Evolutionary conservation across 2,888 invertebrate species (phyloP).

Genomic region (Lasioglossum figueresi): DNA sequence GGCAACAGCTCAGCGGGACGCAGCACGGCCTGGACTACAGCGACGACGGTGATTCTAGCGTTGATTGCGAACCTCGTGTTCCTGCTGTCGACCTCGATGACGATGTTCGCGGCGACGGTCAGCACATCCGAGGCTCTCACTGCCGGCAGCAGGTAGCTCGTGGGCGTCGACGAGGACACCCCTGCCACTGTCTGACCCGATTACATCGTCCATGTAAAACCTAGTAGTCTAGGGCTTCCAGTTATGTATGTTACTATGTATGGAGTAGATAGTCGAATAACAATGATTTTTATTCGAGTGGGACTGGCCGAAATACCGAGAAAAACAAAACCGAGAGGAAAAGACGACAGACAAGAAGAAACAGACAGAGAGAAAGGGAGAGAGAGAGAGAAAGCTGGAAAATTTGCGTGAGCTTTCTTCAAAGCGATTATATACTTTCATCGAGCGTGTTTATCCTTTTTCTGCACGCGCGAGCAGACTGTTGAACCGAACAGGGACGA

Average conservation of each 20-base stretch:
- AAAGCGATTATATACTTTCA: neutral
- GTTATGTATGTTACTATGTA: conserved; percentile 83
- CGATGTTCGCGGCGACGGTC: conserved; percentile 38
- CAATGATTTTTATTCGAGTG: conserved; percentile 76
- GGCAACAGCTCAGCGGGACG: conserved; percentile 33
- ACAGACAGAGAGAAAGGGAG: too few species aligned
- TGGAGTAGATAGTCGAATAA: conserved; percentile 82
- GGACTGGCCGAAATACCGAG: conserved; percentile 45
- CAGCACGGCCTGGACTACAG: conserved; percentile 55
- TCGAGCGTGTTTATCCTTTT: conserved; percentile 7
- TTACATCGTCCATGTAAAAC: conserved; percentile 83
- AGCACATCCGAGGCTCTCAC: conserved; percentile 11
- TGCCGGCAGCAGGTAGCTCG: conserved; percentile 71
- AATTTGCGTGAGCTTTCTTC: conserved; percentile 68
- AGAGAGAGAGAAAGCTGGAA: conserved; percentile 67
- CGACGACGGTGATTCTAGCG: conserved; percentile 43
- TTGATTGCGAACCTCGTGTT: conserved; percentile 32
- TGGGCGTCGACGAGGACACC: conserved; percentile 64
- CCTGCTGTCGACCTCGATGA: conserved; percentile 57
- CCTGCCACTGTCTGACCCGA: conserved; percentile 76
- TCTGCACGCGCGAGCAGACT: conserved; percentile 55
- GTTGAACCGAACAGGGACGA: conserved; percentile 60
- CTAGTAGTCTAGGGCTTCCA: conserved; percentile 84
- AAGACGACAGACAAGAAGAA: neutral
- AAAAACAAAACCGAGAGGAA: neutral